Base-by-base conservation (phyloP, 2,797 vertebrate genomes). In the Micromesistius poutassou region DNA sequence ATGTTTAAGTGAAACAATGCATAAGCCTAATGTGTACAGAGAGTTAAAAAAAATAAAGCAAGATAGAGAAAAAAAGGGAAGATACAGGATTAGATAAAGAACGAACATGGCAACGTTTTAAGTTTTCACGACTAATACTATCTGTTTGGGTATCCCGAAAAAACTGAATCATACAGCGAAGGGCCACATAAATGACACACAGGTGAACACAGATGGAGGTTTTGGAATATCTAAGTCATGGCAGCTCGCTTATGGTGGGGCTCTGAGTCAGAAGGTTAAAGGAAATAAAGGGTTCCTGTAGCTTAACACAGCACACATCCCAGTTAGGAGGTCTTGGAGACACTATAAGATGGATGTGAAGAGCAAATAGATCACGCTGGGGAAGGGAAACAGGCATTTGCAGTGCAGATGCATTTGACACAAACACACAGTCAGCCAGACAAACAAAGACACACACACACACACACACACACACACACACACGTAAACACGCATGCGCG, bases 341-440 rank as follows among this genome's bases (percentile, higher is more conserved):
- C 25, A 28, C 62, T 28, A 28, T 25, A 28, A 25, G 62, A 66
- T 66, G 62, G 62, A 28, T 12, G 62, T 28, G n/a, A 66, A 10
- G 62, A 66, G 62, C 9, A 66, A 62, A 25, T n/a, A 28, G 62
- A 66, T 25, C 62, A 66, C 9, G 9, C 3, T n/a, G n/a, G 25
- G 55, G 10, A 28, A 12, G 62, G n/a, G 8, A 66, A 66, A 12
- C 9, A 3, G 25, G n/a, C 62, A 7, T 28, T 66, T 28, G 30
- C 30, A 31, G 70, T 30, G 28, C 70, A 30, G 13, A 71, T 71
- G 28, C 70, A 6, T 33, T 71, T 74, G 35, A 9, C 33, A 74
- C 38, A 72, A 75, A 55, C 80, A 75, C 30, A 19, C 68, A 31
- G 70, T 28, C 62, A 28, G 55, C 5, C 55, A 66, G 62, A 66